Percentiles rank a stretch among this genome's conserved stretches.
These are phyloP conservation scores for Dicaeum eximium DNA, from an alignment of 2,113 vertebrate species.

Conservation along the genomic window DNA sequence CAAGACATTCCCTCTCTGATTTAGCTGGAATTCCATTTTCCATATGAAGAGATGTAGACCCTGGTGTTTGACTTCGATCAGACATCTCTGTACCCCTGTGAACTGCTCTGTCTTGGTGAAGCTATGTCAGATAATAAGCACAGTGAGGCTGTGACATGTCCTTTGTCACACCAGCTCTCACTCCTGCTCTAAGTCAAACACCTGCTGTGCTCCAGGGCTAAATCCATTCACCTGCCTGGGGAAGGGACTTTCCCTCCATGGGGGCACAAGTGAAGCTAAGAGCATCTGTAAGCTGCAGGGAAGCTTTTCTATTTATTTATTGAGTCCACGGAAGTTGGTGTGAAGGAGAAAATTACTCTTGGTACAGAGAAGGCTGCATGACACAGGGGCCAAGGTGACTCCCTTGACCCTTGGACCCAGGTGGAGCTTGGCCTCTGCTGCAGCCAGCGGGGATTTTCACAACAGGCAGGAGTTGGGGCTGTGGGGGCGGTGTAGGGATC, in stretches of 20 bases:
- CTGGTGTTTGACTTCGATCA: background rate
- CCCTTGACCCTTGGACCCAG: rapidly evolving
- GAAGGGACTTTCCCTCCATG: background rate
- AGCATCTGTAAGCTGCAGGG: background rate
- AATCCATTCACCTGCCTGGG: rapidly evolving
- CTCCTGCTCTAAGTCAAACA: background rate
- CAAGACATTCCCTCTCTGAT: too few species aligned
- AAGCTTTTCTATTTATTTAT: background rate
- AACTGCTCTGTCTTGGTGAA: background rate
- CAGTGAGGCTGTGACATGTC: rapidly evolving
- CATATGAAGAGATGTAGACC: rapidly evolving
- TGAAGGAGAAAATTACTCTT: background rate
- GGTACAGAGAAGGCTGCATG: rapidly evolving
- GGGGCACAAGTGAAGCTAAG: rapidly evolving
- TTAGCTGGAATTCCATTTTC: background rate
- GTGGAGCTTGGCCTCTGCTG: background rate
- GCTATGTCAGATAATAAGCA: background rate
- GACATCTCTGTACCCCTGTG: rapidly evolving
- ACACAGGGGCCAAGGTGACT: rapidly evolving
- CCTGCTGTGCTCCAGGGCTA: rapidly evolving
- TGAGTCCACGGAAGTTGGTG: background rate
- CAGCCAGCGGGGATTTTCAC: rapidly evolving
- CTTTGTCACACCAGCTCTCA: too few species aligned
- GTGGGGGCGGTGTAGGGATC: background rate
- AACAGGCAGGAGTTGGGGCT: rapidly evolving